Evolutionary conservation across 2,113 vertebrate species (phyloP).

Genomic region (Thunnus maccoyii): DNA sequence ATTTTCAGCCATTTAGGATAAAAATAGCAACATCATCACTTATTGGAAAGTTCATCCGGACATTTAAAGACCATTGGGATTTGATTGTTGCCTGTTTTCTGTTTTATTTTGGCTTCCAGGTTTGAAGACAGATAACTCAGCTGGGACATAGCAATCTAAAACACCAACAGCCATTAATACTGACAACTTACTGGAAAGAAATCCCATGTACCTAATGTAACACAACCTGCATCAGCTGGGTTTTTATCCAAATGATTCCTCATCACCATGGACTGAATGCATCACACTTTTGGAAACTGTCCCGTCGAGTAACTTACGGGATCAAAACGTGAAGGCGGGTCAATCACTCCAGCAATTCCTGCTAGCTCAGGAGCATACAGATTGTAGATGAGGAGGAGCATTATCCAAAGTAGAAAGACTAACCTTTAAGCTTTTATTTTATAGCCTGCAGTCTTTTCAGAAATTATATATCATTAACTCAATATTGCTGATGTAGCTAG

Average conservation of each 20-base stretch:
- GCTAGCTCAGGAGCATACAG: conserved; percentile 3
- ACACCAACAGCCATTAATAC: neutral
- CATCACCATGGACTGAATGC: neutral
- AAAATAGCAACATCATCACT: conserved; percentile 66
- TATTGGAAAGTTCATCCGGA: conserved; percentile 30
- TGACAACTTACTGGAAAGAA: neutral
- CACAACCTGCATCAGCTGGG: neutral
- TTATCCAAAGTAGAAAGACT: conserved; percentile 21
- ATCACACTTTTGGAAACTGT: conserved; percentile 14
- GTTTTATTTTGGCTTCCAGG: conserved; percentile 17
- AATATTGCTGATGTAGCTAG: neutral
- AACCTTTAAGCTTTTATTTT: conserved; percentile 38
- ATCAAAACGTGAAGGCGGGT: conserved; percentile 4
- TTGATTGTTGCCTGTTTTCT: conserved; percentile 9
- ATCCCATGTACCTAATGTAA: neutral
- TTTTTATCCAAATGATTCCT: neutral
- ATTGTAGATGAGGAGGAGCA: conserved; percentile 1
- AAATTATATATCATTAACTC: conserved; percentile 7
- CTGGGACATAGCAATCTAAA: neutral
- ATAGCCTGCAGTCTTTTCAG: neutral
- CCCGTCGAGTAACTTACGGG: conserved; percentile 1
- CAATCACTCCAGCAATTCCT: neutral
- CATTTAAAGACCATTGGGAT: neutral
- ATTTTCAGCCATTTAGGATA: conserved; percentile 64
- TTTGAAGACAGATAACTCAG: conserved; percentile 7